Conservation (phyloP, 1,140 invertebrate species). For the Caenorhabditis tropicalis region DNA sequence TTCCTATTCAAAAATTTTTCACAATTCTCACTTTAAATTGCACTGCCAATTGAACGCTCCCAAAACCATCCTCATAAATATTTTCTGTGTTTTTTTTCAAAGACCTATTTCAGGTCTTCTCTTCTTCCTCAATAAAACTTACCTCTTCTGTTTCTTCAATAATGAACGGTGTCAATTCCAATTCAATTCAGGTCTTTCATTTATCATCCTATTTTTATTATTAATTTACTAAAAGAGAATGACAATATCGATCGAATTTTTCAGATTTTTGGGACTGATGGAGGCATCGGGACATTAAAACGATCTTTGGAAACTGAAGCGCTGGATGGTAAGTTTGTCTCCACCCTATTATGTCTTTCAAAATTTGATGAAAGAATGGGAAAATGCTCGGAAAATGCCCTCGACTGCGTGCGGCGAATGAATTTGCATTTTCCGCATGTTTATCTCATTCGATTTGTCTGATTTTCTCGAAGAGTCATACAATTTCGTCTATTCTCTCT, state of each 20-base stretch:
- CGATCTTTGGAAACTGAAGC: not conserved
- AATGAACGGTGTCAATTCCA: slow-evolving; percentile 31
- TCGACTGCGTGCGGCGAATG: not conserved
- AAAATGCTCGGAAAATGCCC: not conserved
- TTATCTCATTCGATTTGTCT: not conserved
- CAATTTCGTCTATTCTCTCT: not conserved
- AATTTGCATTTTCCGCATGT: slow-evolving; percentile 23
- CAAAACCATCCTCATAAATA: too few species aligned
- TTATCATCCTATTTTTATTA: not conserved
- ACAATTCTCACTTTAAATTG: too few species aligned
- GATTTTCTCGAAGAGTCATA: not conserved
- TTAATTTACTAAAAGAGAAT: too few species aligned
- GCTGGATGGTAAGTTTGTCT: not conserved
- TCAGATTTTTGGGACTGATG: slow-evolving; percentile 8
- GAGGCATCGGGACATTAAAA: not conserved
- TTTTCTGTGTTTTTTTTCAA: not conserved
- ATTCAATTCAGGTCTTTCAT: slow-evolving; percentile 37
- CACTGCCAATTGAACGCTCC: too few species aligned
- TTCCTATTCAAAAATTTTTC: too few species aligned
- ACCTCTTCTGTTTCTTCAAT: slow-evolving; percentile 23
- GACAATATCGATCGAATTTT: not conserved
- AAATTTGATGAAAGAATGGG: not conserved
- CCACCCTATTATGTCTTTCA: not conserved
- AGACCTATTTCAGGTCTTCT: slow-evolving; percentile 17
- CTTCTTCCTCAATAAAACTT: not conserved